Conservation (phyloP, 2,113 vertebrate genomes). For the Promerops cafer region DNA sequence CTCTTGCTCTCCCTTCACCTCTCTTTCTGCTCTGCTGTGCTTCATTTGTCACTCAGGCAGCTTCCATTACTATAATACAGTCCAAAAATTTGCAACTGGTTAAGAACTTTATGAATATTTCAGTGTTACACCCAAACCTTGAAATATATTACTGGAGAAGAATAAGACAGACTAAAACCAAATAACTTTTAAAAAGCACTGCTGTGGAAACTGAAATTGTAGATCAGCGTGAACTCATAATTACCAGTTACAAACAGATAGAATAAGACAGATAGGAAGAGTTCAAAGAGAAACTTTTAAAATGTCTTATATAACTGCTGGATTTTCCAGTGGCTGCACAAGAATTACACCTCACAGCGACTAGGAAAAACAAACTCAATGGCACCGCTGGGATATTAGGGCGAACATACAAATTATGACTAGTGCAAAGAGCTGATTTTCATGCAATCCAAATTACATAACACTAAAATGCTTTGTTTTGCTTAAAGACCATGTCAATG, state of each 20-base stretch:
- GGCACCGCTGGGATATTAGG: background rate
- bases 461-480: background rate
- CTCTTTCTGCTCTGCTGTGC: background rate
- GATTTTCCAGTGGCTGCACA: slow-evolving; percentile 13
- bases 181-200: background rate
- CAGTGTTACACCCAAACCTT: background rate
- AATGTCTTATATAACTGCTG: background rate
- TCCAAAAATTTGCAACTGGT: background rate
- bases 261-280: slow-evolving; percentile 12
- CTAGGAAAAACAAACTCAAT: background rate
- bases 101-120: background rate
- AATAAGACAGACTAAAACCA: background rate
- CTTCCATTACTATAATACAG: background rate
- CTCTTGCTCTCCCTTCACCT: background rate
- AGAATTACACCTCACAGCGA: background rate
- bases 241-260: slow-evolving; percentile 16
- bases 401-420: background rate
- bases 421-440: background rate
- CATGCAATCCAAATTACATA: background rate
- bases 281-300: background rate
- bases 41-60: background rate
- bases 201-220: background rate
- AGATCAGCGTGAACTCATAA: background rate
- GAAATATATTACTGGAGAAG: background rate
- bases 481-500: background rate